Percentiles rank a stretch among this genome's conserved stretches.
These are phyloP conservation scores for Elysia crispata DNA, from an alignment of 2,888 invertebrate species.

Conservation along the genomic window DNA sequence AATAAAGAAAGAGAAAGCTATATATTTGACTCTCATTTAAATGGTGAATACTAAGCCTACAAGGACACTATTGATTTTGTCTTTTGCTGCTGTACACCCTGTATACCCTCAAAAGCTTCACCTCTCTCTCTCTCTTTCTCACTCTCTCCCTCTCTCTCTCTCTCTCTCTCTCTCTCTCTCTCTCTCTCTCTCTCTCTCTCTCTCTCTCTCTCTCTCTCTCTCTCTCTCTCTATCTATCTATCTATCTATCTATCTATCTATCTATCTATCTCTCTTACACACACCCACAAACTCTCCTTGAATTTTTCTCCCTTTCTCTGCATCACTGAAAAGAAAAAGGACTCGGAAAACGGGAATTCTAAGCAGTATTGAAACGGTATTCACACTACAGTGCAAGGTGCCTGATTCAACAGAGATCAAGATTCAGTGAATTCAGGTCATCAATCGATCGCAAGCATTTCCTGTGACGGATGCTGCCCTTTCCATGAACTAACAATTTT, in stretches of 20 bases:
- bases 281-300: not conserved
- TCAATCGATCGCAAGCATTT: not conserved
- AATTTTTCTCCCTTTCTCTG: not conserved
- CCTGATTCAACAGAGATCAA: not conserved
- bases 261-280: not conserved
- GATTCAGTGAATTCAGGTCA: not conserved
- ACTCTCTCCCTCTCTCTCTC: conserved; percentile 28
- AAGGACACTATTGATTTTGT: no score
- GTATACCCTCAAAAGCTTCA: no score
- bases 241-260: not conserved
- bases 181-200: not conserved
- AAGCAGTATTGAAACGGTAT: not conserved
- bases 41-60: no score
- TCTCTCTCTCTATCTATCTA: not conserved
- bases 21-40: no score
- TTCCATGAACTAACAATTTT: not conserved
- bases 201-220: not conserved
- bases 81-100: no score
- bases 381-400: not conserved
- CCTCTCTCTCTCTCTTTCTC: conserved; percentile 10
- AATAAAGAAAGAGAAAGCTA: no score
- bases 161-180: conserved; percentile 26
- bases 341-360: no score
- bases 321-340: no score
- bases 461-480: no score